phyloP scores from a whole-genome alignment of 2,888 invertebrate species.

The Nomada goodeniana region DNA sequence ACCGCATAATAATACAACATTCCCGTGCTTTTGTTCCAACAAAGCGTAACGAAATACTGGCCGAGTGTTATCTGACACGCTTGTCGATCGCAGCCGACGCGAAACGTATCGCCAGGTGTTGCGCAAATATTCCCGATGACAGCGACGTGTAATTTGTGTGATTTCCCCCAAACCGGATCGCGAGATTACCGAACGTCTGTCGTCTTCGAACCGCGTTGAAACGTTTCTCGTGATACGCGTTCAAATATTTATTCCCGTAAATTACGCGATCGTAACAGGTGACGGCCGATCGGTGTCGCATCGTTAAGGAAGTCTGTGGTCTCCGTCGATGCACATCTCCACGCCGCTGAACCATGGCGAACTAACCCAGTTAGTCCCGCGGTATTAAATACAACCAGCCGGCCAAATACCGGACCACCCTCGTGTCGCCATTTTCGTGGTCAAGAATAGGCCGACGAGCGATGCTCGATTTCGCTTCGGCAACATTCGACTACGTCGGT shows the following conservation, averaged over 20 bases:
- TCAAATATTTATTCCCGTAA: slow-evolving; percentile 32
- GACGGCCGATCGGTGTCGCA: slow-evolving; percentile 28
- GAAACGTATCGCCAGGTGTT: neutral
- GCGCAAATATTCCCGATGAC: neutral
- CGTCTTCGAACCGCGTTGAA: neutral
- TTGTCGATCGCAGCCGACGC: neutral
- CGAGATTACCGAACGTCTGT: neutral
- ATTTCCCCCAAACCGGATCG: neutral
- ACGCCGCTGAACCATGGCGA: slow-evolving; percentile 3
- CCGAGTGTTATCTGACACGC: neutral
- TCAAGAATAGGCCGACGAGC: neutral
- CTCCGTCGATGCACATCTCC: slow-evolving; percentile 4
- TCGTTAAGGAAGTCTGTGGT: slow-evolving; percentile 36
- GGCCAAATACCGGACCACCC: slow-evolving; percentile 3
- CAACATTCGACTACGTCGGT: too few relatives aligned
- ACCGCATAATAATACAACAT: too few relatives aligned
- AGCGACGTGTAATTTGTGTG: neutral
- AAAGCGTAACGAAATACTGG: neutral
- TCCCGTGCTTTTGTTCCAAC: too few relatives aligned
- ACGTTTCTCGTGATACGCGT: neutral
- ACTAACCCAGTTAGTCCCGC: slow-evolving; percentile 43
- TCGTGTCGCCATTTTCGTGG: slow-evolving; percentile 5
- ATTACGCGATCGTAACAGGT: slow-evolving; percentile 15
- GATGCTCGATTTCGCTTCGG: slow-evolving; percentile 5
- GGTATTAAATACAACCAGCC: slow-evolving; percentile 19